These are phyloP conservation scores for Xyrauchen texanus DNA, from an alignment of 2,113 vertebrate genomes.

Conservation along the genomic window DNA sequence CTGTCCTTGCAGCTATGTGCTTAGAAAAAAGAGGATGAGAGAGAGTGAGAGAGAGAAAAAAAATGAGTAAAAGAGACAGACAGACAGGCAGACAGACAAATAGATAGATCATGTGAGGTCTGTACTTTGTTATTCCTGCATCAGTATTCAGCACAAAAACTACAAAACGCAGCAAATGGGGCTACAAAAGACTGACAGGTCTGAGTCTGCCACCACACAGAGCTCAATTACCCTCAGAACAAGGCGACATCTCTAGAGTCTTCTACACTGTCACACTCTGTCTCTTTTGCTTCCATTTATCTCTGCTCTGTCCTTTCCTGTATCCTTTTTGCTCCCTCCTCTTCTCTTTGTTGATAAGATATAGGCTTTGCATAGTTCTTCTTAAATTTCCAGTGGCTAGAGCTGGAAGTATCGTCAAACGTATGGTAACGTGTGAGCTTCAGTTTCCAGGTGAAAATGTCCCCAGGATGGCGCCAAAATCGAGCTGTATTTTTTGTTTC, in stretches of 20 bases:
- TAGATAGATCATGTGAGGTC: not conserved
- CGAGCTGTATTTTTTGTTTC: too few relatives aligned
- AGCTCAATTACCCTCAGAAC: constrained; percentile 75
- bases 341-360: too few relatives aligned
- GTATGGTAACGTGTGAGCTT: too few relatives aligned
- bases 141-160: constrained; percentile 73
- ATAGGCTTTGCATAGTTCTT: too few relatives aligned
- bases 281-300: constrained; percentile 8
- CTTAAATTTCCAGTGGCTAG: too few relatives aligned
- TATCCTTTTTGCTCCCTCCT: not conserved
- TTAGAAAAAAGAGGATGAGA: constrained; percentile 7
- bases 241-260: constrained; percentile 58
- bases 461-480: too few relatives aligned
- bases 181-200: constrained; percentile 70
- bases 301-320: not conserved
- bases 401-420: too few relatives aligned
- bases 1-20: constrained; percentile 66
- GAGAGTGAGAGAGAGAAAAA: too few relatives aligned
- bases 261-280: constrained; percentile 37
- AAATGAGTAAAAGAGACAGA: too few relatives aligned
- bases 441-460: too few relatives aligned
- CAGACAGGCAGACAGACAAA: too few relatives aligned
- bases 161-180: constrained; percentile 71
- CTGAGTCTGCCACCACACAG: constrained; percentile 61
- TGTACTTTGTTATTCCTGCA: constrained; percentile 51